A percentile compares a stretch with the other conserved stretches of the same genome.
These are phyloP conservation scores for Symphodus melops DNA, from an alignment of 2,113 vertebrate genomes.

Conservation along the genomic window DNA sequence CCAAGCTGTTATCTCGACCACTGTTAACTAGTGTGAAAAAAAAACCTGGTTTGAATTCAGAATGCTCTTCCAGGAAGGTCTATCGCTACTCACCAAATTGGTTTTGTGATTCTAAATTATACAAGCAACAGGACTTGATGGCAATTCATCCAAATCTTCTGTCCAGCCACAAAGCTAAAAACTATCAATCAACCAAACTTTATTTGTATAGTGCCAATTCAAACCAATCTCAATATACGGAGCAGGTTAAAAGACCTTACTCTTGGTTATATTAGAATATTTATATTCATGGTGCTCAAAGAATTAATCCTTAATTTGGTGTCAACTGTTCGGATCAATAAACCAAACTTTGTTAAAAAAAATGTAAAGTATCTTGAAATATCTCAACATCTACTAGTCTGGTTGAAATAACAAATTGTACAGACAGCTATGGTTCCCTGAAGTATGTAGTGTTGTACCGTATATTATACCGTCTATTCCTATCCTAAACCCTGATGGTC, in stretches of 20 bases:
- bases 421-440: not conserved
- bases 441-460: not conserved
- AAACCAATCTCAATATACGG: no score
- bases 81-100: not conserved
- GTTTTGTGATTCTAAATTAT: not conserved
- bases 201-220: no score
- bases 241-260: no score
- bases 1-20: constrained; percentile 17
- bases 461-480: no score
- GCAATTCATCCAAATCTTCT: not conserved
- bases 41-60: constrained; percentile 17
- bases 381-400: not conserved
- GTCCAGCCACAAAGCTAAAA: not conserved
- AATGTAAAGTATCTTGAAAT: no score
- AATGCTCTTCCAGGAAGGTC: constrained; percentile 14
- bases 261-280: not conserved
- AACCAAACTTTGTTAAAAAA: no score
- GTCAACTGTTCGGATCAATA: not conserved
- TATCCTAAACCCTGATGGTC: no score
- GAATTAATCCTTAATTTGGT: not conserved
- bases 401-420: not conserved
- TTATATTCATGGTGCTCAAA: not conserved
- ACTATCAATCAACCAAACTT: no score
- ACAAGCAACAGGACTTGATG: not conserved
- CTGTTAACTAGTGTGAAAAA: constrained; percentile 30